These are phyloP conservation scores for Cosmopolites sordidus DNA, from an alignment of 2,888 invertebrate genomes.

Conservation along the genomic window DNA sequence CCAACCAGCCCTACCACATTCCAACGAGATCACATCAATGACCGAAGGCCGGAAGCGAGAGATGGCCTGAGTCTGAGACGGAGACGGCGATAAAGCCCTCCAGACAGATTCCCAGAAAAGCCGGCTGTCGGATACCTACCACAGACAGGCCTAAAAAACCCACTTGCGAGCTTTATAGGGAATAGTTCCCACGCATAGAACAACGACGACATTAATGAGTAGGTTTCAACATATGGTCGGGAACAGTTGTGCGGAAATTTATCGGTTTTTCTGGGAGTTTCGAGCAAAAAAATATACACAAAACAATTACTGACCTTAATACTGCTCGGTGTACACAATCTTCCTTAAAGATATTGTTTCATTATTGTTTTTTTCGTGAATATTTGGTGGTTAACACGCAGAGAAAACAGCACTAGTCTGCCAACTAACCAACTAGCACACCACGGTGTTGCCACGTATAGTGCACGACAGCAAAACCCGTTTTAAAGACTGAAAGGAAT, in stretches of 20 bases:
- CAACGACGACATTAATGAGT: not conserved
- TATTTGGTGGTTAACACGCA: not conserved
- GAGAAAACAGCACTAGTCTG: constrained; percentile 19
- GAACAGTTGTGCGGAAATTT: not conserved
- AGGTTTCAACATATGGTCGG: not conserved
- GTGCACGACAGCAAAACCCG: too few species aligned
- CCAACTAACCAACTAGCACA: constrained; percentile 16
- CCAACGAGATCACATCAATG: constrained; percentile 51
- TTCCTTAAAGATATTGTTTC: not conserved
- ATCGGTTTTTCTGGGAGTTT: not conserved
- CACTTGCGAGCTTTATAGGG: not conserved
- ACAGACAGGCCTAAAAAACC: constrained; percentile 12
- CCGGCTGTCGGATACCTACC: constrained; percentile 24
- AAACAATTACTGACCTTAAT: constrained; percentile 19
- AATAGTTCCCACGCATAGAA: too few species aligned
- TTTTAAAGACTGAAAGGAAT: constrained; percentile 2
- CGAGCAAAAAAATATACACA: not conserved
- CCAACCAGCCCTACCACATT: constrained; percentile 47
- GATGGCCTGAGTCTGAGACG: constrained; percentile 33
- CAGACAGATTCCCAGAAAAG: constrained; percentile 37
- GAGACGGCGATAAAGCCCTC: constrained; percentile 31
- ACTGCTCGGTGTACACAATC: not conserved
- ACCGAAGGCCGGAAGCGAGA: constrained; percentile 43
- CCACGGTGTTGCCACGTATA: constrained; percentile 20
- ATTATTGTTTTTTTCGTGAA: not conserved